Conservation (phyloP, 2,113 vertebrate genomes). For the Aplodontia rufa region DNA sequence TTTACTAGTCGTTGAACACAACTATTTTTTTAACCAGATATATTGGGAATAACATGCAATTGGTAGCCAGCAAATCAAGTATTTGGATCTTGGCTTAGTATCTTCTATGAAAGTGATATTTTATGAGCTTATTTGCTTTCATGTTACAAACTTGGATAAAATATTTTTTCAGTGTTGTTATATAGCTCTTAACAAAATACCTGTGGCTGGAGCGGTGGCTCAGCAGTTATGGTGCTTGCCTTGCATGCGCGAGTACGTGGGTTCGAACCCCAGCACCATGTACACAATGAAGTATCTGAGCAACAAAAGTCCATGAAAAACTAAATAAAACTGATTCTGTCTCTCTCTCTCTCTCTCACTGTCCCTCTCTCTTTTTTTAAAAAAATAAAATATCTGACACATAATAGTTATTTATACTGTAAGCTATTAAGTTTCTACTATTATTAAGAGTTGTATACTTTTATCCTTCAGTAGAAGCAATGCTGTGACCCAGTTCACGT, state of each 20-base stretch:
- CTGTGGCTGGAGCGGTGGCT: no score
- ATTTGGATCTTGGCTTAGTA: not conserved
- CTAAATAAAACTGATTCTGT: no score
- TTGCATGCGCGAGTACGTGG: no score
- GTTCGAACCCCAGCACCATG: no score
- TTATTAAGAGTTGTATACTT: not conserved
- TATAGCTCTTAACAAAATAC: not conserved
- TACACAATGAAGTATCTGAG: no score
- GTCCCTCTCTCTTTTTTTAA: no score
- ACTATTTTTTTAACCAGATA: not conserved
- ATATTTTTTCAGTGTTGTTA: not conserved
- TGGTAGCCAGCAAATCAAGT: not conserved
- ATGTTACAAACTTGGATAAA: not conserved
- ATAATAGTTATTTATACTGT: not conserved
- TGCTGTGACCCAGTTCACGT: not conserved
- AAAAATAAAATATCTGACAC: not conserved
- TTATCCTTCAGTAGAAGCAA: not conserved
- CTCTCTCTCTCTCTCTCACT: no score
- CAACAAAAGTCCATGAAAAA: no score
- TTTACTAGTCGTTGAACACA: not conserved
- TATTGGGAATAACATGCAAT: not conserved
- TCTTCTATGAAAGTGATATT: not conserved
- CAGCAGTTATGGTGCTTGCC: no score
- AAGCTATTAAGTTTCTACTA: not conserved
- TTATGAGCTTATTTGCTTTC: not conserved